These are phyloP conservation scores for Xenops minutus DNA, from an alignment of 2,797 vertebrate species.

Conservation along the genomic window DNA sequence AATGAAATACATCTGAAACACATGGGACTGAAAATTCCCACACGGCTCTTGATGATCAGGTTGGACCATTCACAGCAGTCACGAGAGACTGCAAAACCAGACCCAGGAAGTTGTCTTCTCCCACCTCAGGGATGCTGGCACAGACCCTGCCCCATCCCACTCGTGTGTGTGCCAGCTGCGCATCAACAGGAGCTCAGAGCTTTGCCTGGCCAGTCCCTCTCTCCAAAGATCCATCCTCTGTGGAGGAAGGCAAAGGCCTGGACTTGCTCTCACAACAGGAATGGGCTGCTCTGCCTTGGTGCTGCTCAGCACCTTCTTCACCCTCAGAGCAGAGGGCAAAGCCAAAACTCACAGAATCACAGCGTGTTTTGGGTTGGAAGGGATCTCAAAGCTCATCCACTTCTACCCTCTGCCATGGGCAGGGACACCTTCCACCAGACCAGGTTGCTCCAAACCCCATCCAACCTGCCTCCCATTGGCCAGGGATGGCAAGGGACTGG, in stretches of 20 bases:
- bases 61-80: not conserved
- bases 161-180: not conserved
- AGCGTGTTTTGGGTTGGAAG: not conserved
- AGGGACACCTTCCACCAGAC: not conserved
- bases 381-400: not conserved
- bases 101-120: not conserved
- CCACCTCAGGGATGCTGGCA: not conserved
- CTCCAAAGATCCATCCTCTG: not conserved
- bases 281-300: not conserved
- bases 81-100: not conserved
- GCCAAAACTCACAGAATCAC: not conserved
- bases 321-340: not conserved
- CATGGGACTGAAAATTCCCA: not conserved
- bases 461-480: not conserved
- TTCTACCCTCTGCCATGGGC: not conserved
- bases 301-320: not conserved
- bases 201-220: not conserved
- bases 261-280: not conserved
- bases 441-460: not conserved
- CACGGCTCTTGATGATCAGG: accelerated
- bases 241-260: not conserved
- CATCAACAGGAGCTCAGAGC: not conserved
- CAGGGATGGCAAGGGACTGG: not conserved
- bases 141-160: not conserved
- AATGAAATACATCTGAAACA: not conserved